Percentiles rank a stretch among this genome's conserved stretches.
phyloP scores from a whole-genome alignment of 1,140 invertebrate genomes.

The Musca domestica region DNA sequence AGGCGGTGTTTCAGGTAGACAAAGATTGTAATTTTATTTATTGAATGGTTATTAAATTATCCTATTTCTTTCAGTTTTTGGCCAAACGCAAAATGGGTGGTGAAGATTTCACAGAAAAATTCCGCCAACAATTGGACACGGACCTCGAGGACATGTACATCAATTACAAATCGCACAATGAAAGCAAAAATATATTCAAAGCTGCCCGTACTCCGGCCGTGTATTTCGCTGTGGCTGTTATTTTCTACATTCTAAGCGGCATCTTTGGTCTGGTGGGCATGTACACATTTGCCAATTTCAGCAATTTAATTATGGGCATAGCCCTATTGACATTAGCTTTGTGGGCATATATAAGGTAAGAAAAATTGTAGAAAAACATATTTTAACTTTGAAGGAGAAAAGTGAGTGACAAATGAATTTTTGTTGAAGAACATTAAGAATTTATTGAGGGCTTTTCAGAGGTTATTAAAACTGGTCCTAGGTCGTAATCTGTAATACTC shows the following conservation, averaged over 20 bases:
- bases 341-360: conserved; percentile 89
- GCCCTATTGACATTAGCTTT: conserved; percentile 77
- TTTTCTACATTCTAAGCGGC: conserved; percentile 83
- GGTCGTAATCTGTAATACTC: too few species aligned
- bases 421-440: too few species aligned
- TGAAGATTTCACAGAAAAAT: conserved; percentile 84
- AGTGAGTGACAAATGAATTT: too few species aligned
- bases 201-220: conserved; percentile 91
- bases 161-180: conserved; percentile 89
- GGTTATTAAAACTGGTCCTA: too few species aligned
- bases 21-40: background rate
- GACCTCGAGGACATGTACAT: conserved; percentile 82
- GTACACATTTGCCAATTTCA: conserved; percentile 82
- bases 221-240: conserved; percentile 83
- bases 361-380: conserved; percentile 25
- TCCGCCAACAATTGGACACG: conserved; percentile 74
- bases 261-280: conserved; percentile 85
- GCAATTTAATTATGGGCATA: conserved; percentile 84
- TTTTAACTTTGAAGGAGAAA: background rate
- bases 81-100: conserved; percentile 93
- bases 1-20: conserved; percentile 64
- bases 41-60: too few species aligned
- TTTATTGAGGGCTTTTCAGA: too few species aligned
- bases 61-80: conserved; percentile 63
- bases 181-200: conserved; percentile 97